phyloP scores from a whole-genome alignment of 1,140 invertebrate species.

The Caenorhabditis briggsae region DNA sequence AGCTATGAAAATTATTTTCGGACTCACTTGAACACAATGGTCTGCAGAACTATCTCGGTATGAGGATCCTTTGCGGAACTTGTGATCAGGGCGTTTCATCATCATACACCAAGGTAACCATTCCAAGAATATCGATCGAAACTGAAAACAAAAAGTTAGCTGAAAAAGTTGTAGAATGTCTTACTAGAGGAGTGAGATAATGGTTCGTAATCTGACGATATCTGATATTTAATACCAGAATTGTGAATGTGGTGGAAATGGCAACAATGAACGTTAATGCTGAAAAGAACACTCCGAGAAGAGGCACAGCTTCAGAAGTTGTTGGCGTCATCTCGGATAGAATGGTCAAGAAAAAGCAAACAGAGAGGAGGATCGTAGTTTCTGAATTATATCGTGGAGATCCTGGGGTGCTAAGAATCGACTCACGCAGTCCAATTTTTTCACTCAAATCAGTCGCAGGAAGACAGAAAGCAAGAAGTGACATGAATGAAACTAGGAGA shows the following conservation, averaged over 20 bases:
- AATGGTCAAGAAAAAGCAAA: conserved; percentile 79
- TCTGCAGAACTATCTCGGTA: conserved; percentile 19
- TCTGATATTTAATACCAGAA: conserved; percentile 67
- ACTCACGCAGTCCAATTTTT: conserved; percentile 70
- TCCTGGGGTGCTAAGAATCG: background rate
- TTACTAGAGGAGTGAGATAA: conserved; percentile 61
- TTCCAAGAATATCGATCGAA: conserved; percentile 66
- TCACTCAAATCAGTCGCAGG: conserved; percentile 82
- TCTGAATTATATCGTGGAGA: conserved; percentile 82
- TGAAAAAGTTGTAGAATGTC: background rate
- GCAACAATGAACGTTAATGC: conserved; percentile 69
- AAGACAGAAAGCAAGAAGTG: conserved; percentile 94
- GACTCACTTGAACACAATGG: conserved; percentile 53
- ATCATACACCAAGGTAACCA: conserved; percentile 69
- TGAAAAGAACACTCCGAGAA: conserved; percentile 83
- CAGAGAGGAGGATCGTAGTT: conserved; percentile 83
- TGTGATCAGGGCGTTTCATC: conserved; percentile 65
- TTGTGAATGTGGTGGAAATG: conserved; percentile 69
- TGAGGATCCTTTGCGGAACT: conserved; percentile 35
- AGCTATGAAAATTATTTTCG: background rate
- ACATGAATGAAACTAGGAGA: conserved; percentile 97
- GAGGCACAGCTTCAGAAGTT: conserved; percentile 94
- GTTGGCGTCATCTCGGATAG: conserved; percentile 86
- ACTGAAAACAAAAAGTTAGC: conserved; percentile 48
- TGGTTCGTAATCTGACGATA: conserved; percentile 68